Percentiles rank a stretch among this genome's conserved stretches.
These are phyloP conservation scores for Julus scandinavius DNA, from an alignment of 2,888 invertebrate species.

Conservation along the genomic window DNA sequence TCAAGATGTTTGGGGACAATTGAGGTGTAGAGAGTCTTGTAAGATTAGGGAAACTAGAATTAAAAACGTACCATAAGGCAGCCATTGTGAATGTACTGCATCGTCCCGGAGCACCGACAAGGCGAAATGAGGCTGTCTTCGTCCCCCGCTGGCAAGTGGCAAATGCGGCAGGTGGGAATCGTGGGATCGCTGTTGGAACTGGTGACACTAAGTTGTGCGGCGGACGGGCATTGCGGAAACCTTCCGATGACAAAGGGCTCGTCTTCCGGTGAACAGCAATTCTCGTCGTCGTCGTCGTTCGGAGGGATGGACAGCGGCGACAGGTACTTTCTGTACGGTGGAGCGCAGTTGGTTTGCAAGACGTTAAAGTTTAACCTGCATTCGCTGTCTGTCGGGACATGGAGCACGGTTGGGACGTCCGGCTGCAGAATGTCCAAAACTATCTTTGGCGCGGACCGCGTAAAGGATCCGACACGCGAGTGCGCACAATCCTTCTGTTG, in stretches of 20 bases:
- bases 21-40: neutral
- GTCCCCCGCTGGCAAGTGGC: slow-evolving; percentile 66
- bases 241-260: slow-evolving; percentile 8
- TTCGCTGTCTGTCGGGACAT: neutral
- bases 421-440: neutral
- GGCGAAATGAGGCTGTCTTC: slow-evolving; percentile 68
- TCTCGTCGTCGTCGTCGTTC: slow-evolving; percentile 47
- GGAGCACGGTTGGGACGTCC: neutral
- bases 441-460: neutral
- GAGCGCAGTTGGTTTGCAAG: neutral
- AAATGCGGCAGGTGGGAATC: slow-evolving; percentile 69
- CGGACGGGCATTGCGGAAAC: slow-evolving; percentile 49
- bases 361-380: neutral
- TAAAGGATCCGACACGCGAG: neutral
- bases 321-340: neutral
- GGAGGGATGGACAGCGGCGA: slow-evolving; percentile 25
- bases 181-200: slow-evolving; percentile 56
- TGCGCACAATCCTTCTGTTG: neutral
- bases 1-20: neutral
- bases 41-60: neutral
- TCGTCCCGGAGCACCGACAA: slow-evolving; percentile 70
- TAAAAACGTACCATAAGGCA: slow-evolving; percentile 67
- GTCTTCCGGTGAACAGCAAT: slow-evolving; percentile 46
- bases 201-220: slow-evolving; percentile 49
- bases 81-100: slow-evolving; percentile 69